Evolutionary conservation across 2,888 invertebrate species (phyloP).

Genomic region (Troides helena): DNA sequence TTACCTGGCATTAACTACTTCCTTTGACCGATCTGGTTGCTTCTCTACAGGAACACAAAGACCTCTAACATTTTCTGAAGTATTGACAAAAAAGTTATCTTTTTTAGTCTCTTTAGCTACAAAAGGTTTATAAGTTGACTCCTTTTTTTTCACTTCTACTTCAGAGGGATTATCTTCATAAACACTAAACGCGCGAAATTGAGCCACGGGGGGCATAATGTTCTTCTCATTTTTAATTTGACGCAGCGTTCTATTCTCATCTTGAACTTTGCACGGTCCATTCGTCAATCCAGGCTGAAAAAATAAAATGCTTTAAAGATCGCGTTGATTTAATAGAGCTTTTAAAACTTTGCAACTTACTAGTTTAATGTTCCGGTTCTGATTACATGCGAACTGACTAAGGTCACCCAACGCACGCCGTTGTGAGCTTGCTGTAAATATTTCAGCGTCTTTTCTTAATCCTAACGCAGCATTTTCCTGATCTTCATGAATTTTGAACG

Average conservation of each 20-base stretch:
- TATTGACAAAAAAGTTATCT: slow-evolving; percentile 59
- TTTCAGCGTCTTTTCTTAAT: slow-evolving; percentile 75
- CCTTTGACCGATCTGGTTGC: slow-evolving; percentile 58
- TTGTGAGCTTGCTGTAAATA: slow-evolving; percentile 74
- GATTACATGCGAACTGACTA: slow-evolving; percentile 79
- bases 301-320: slow-evolving; percentile 28
- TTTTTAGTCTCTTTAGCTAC: slow-evolving; percentile 63
- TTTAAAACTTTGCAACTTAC: slow-evolving; percentile 61
- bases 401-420: slow-evolving; percentile 83
- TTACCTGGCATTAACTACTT: slow-evolving; percentile 52
- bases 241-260: slow-evolving; percentile 70
- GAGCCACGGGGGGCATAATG: slow-evolving; percentile 82
- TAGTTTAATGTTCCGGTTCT: slow-evolving; percentile 75
- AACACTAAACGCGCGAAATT: slow-evolving; percentile 88
- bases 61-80: slow-evolving; percentile 60
- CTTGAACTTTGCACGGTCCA: slow-evolving; percentile 71
- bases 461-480: slow-evolving; percentile 84
- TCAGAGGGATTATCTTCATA: slow-evolving; percentile 83
- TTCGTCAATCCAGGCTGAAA: slow-evolving; percentile 69
- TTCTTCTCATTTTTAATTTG: slow-evolving; percentile 76
- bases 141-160: slow-evolving; percentile 65
- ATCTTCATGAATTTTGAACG: slow-evolving; percentile 88
- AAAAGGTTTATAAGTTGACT: slow-evolving; percentile 69
- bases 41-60: slow-evolving; percentile 63
- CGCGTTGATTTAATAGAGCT: slow-evolving; percentile 10